Evolutionary conservation across 2,797 vertebrate species (phyloP), one percentile per base, ranked within the genome.

Genomic region (Bufotes viridis): DNA sequence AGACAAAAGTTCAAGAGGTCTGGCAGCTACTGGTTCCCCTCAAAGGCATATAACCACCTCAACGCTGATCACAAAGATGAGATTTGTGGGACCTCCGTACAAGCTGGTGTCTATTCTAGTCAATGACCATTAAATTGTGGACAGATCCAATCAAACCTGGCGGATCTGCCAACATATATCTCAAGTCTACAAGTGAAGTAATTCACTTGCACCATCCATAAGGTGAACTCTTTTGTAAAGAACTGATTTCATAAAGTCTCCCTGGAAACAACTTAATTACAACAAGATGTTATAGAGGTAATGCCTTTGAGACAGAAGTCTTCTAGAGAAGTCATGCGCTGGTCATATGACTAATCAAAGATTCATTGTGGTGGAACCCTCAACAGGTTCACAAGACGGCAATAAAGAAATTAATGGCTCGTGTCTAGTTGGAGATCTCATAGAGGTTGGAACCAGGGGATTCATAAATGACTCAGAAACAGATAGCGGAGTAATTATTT

Each of bases 331-430:
- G 60, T 81, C 61, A 81, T 22, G 8, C 42, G 60, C 61, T 53
- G 42, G 72, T 78, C 84, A 79, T 78, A 86, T n/a, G 63, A 51
- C 61, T 78, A 86, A 76, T 86, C 42, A 79, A 69, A 55, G 57
- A 79, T 20, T 80, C 51, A 70, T 72, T 80, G 51, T 72, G 51
- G 34, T 70, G 63, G 78, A 86, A 58, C 70, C 53, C 20, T 84
- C 69, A 82, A 67, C 63, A 60, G 74, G 78, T 69, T 69, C 81
- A 78, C 55, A 58, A 87, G 78, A 49, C 29, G 3, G n/a, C 61
- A 70, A 88, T 83, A 88, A 79, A 82, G 82, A 72, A 79, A 72
- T 88, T 88, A 88, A 88, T 84, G 75, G 81, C 26, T 78, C 63
- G 51, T 72, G 74, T 72, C 87, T 84, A 84, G 86, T 87, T 78